Evolutionary conservation across 2,113 vertebrate species (phyloP), one percentile per base, ranked within the genome.

Genomic region (Antechinus stuartii): DNA sequence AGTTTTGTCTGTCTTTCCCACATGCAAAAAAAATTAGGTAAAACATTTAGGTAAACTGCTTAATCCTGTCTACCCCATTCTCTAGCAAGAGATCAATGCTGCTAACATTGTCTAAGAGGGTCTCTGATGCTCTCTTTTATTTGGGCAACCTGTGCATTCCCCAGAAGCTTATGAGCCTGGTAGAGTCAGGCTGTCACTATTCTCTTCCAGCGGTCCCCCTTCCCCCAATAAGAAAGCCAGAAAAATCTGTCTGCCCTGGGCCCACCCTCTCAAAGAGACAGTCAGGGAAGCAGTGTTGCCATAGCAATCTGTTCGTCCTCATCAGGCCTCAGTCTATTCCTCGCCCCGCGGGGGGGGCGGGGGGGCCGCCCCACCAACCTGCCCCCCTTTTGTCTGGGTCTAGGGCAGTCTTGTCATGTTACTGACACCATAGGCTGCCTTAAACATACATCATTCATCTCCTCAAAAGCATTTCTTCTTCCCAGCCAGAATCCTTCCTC

Each of bases 251-350:
- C 49, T 46, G 93, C 57, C 93, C 54, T 89, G 93, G 8, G 54
- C 97, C 96, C 12, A 92, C 97, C 97, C 95, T 95, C 92, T 96
- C 89, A 35, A 93, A 95, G 76, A 96, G 91, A 96, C 95, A 54
- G 93, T 92, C 96, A 91, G 95, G 97, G 95, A 97, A 97, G 97
- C 27, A 12, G 93, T 96, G 98, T 91, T 98, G 94, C 98, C 98
- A 98, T 96, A 97, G 97, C 91, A 97, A 98, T 95, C 96, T 96
- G 95, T 91, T 97, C 95, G 96, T 97, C 97, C 97, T 97, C 97
- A 95, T 97, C 98, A 97, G 97, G 92, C 96, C 97, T 96, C 97
- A 96, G 93, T 93, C 55, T 91, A 95, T 90, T 92, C 91, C 96
- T 95, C 95, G 96, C 0, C n/a, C 56, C 56, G n/a, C n/a, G n/a